Base-by-base conservation (phyloP, 1,140 invertebrate species). In the Lithobius niger region DNA sequence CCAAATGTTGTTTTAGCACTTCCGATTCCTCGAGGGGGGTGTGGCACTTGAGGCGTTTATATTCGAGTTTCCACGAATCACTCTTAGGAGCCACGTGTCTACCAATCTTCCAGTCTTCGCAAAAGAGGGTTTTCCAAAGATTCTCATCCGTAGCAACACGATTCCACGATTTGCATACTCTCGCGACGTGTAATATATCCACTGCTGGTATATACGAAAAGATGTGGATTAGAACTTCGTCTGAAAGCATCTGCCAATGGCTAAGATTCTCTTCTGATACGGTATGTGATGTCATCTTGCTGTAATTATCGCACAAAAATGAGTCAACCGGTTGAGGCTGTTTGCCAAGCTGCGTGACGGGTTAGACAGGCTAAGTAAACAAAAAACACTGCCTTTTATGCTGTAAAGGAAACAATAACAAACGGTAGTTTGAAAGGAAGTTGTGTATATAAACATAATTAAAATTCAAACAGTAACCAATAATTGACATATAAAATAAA, bases 1-100 rank as follows among this genome's bases (percentile, higher is more conserved):
- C 75, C 40, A 76, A 71, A 67, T 88, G 82, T 40, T 81, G 77
- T 45, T 67, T 71, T 40, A 89, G 65, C 15, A 79, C 77, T 72
- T 91, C 84, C 6, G 83, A 82, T 72, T 86, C 77, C 24, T 88
- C 70, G 24, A 82, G 72, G 1, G 88, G 87, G 53, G 81, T 82
- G 60, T 87, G 79, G 64, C 82, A 82, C 43, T 77, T 73, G n/a
- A 91, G 70, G 28, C 88, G 73, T 62, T 82, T 81, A 64, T 83
- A 91, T 76, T 91, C 88, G 26, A 70, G 65, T 4, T 78, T 71
- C 88, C 88, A 92, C 0, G 82, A 82, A 15, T 16, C 3, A 3
- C 4, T 52, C 43, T 49, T 53, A 18, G 57, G 43, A 42, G 57
- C 48, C 22, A 52, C 36, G 21, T 22, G 27, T 18, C 26, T 36